These are phyloP conservation scores for Cyanoliseus patagonus DNA, from an alignment of 2,113 vertebrate species.

Conservation along the genomic window DNA sequence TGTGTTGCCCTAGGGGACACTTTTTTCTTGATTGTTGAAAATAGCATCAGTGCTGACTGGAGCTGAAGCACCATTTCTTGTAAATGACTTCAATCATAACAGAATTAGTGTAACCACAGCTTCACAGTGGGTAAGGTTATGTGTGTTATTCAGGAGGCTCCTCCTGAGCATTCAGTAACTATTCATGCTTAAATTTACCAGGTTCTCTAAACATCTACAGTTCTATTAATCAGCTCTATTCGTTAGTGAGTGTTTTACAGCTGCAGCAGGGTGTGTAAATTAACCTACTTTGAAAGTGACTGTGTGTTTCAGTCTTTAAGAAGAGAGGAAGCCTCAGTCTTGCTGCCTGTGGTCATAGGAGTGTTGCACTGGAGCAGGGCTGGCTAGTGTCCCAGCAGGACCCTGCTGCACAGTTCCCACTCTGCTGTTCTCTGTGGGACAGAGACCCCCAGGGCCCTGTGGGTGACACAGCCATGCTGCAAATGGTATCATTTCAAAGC, in stretches of 20 bases:
- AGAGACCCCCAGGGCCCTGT: background rate
- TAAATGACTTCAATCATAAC: slow-evolving; percentile 78
- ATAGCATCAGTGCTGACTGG: slow-evolving; percentile 60
- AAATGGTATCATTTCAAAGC: background rate
- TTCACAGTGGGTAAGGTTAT: background rate
- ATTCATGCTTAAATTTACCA: background rate
- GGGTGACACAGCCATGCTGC: background rate
- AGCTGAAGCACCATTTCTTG: slow-evolving; percentile 79
- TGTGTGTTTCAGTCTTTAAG: background rate
- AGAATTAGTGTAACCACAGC: slow-evolving; percentile 75
- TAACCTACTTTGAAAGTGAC: background rate
- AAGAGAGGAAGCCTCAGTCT: background rate
- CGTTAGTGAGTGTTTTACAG: background rate
- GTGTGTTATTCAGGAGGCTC: background rate
- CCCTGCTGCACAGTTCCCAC: background rate
- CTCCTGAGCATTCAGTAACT: background rate
- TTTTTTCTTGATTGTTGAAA: slow-evolving; percentile 49
- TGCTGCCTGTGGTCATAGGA: background rate
- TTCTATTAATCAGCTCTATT: background rate
- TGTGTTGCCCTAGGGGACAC: background rate
- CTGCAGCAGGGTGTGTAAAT: background rate
- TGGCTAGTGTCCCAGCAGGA: background rate
- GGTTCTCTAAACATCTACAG: background rate
- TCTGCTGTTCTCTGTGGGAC: background rate
- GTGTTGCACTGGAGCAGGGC: background rate